These are phyloP conservation scores for Basileuterus tristriatus DNA, from an alignment of 2,797 vertebrate genomes.

Conservation along the genomic window DNA sequence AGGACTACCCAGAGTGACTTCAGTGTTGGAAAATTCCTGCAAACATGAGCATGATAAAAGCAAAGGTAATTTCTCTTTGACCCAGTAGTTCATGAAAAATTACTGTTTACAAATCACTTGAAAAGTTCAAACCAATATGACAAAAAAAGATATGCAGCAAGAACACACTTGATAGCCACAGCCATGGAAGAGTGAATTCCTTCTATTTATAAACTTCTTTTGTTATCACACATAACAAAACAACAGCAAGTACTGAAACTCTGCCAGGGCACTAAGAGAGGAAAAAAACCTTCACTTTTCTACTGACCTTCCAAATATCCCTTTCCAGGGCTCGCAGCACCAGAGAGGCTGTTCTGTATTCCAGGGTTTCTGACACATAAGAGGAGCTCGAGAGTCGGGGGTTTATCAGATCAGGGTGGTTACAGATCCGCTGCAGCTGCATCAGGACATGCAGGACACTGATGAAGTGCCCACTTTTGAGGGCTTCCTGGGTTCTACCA, in stretches of 20 bases:
- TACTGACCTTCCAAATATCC: slow-evolving; percentile 81
- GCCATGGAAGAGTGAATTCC: background rate
- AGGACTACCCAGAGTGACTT: background rate
- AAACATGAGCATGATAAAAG: background rate
- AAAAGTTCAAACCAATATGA: background rate
- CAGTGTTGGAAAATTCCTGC: background rate
- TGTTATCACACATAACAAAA: background rate
- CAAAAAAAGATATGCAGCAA: background rate
- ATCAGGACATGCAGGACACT: slow-evolving; percentile 92
- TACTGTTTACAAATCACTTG: background rate
- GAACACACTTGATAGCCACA: background rate
- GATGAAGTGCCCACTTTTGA: slow-evolving; percentile 93
- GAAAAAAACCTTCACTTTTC: background rate
- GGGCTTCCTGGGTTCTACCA: slow-evolving; percentile 87
- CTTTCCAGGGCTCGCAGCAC: slow-evolving; percentile 81
- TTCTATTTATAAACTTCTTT: background rate
- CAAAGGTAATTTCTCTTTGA: background rate
- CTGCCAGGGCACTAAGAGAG: background rate
- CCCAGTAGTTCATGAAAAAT: background rate
- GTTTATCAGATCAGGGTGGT: slow-evolving; percentile 90
- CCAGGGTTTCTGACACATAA: slow-evolving; percentile 79
- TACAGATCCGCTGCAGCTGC: slow-evolving; percentile 92
- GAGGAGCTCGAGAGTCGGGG: slow-evolving; percentile 81
- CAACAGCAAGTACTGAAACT: background rate
- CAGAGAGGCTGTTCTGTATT: slow-evolving; percentile 83